Conservation (phyloP, 2,888 invertebrate species). For the Drosophila borealis region DNA sequence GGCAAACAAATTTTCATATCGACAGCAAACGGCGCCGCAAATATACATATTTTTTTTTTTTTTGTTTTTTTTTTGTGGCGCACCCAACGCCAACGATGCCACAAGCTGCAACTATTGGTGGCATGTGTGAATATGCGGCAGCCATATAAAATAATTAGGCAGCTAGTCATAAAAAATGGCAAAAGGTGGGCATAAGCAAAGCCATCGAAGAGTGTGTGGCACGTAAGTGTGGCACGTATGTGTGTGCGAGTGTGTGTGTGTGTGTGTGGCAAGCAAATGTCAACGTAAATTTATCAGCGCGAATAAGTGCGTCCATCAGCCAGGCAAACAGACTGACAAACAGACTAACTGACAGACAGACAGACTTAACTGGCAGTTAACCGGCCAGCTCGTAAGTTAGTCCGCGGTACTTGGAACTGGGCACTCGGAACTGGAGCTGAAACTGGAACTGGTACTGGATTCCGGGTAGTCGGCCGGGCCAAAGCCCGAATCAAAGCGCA, state of each 20-base stretch:
- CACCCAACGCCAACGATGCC: conserved; percentile 60
- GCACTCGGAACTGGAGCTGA: conserved; percentile 14
- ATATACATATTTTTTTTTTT: conserved; percentile 2
- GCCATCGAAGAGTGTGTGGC: background rate
- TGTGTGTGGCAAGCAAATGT: conserved; percentile 52
- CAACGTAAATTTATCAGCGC: conserved; percentile 63
- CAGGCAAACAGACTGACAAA: conserved; percentile 7
- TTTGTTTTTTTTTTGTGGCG: conserved; percentile 29
- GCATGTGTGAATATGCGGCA: conserved; percentile 49
- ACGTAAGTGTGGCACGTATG: background rate
- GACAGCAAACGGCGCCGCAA: conserved; percentile 61
- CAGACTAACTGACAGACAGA: background rate
- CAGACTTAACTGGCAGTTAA: conserved; percentile 3
- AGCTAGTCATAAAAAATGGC: conserved; percentile 58
- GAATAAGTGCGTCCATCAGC: conserved; percentile 45
- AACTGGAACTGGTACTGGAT: background rate
- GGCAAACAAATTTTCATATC: conserved; percentile 80
- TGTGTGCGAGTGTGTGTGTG: background rate
- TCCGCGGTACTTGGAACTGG: conserved; percentile 26
- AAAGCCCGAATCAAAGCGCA: conserved; percentile 73
- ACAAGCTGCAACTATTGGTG: conserved; percentile 36
- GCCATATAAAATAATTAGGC: conserved; percentile 75
- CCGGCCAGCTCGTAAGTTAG: conserved; percentile 53
- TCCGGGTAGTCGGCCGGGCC: conserved; percentile 24
- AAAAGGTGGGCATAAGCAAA: conserved; percentile 37